phyloP scores from a whole-genome alignment of 2,888 invertebrate genomes.

The Callimorpha dominula region DNA sequence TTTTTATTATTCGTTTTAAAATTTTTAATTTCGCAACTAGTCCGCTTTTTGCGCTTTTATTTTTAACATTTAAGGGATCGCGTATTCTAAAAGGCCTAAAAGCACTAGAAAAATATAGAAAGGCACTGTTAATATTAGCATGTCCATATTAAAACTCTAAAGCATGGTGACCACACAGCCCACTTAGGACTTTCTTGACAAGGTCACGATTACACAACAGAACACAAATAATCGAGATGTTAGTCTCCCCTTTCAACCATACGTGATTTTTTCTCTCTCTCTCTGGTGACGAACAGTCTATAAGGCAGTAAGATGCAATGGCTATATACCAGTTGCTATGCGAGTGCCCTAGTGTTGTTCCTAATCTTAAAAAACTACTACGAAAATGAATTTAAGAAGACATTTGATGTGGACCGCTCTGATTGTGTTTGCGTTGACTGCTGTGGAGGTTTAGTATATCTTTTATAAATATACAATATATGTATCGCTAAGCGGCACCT shows the following conservation, averaged over 20 bases:
- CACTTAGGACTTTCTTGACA: slow-evolving; percentile 34
- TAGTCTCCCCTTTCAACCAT: slow-evolving; percentile 61
- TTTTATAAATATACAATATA: background rate
- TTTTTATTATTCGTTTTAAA: too few relatives aligned
- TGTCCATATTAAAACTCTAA: slow-evolving; percentile 12
- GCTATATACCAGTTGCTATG: slow-evolving; percentile 70
- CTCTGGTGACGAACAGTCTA: slow-evolving; percentile 24
- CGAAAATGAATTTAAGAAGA: slow-evolving; percentile 75
- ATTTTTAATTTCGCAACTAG: too few relatives aligned
- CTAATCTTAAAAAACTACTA: slow-evolving; percentile 69
- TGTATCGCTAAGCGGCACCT: too few relatives aligned
- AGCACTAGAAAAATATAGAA: background rate
- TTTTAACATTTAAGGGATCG: too few relatives aligned
- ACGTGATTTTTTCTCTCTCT: slow-evolving; percentile 51
- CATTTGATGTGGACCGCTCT: slow-evolving; percentile 55
- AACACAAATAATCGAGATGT: slow-evolving; percentile 42
- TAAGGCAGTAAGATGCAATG: slow-evolving; percentile 65
- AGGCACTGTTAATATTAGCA: background rate
- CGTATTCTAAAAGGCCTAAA: too few relatives aligned
- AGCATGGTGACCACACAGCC: slow-evolving; percentile 19
- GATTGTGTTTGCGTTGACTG: slow-evolving; percentile 53
- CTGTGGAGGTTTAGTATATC: slow-evolving; percentile 67
- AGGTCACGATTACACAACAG: slow-evolving; percentile 46
- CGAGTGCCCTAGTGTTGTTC: slow-evolving; percentile 70
- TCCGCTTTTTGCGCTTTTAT: too few relatives aligned